phyloP scores from a whole-genome alignment of 2,888 invertebrate species.

The Xylota sylvarum region DNA sequence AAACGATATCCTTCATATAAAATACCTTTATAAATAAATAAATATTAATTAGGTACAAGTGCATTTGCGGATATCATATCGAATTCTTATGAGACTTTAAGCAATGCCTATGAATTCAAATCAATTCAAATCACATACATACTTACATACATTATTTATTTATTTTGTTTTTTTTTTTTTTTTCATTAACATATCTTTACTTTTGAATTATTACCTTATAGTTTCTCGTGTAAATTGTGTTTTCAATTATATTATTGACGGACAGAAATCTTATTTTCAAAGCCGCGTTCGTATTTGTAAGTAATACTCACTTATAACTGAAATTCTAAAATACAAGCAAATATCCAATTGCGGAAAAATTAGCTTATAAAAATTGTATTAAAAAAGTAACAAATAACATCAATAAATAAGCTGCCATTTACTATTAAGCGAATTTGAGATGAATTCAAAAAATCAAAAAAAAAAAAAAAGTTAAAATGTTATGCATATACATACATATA shows the following conservation, averaged over 20 bases:
- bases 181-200: background rate
- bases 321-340: background rate
- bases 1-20: background rate
- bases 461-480: background rate
- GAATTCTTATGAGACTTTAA: constrained; percentile 7
- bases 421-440: constrained; percentile 39
- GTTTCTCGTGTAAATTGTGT: background rate
- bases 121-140: no score
- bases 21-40: background rate
- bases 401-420: constrained; percentile 63
- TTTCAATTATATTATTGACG: constrained; percentile 1
- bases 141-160: no score
- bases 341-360: background rate
- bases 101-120: constrained; percentile 20
- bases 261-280: background rate
- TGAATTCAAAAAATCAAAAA: no score
- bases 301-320: background rate
- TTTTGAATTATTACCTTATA: background rate
- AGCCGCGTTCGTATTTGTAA: background rate
- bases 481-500: background rate
- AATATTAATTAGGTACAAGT: background rate
- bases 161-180: background rate
- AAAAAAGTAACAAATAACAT: constrained; percentile 33
- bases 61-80: constrained; percentile 22
- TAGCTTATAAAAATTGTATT: constrained; percentile 30